Conservation (phyloP, 35 echinoderm and acorn worm species). For the Chiridota heheva region DNA sequence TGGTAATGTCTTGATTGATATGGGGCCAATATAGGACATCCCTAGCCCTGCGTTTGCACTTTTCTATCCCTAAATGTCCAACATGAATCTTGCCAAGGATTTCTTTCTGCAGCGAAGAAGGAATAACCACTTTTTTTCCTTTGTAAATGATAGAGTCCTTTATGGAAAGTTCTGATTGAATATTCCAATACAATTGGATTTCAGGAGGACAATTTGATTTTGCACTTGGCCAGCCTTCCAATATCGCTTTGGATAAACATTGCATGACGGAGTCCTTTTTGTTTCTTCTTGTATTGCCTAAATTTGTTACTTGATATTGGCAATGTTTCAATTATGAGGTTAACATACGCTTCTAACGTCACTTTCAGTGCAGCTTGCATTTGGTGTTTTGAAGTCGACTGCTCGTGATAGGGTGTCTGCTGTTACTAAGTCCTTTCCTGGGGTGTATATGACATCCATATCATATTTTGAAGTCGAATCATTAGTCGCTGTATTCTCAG, state of each 20-base stretch:
- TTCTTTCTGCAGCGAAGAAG: not conserved
- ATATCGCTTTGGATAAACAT: slow-evolving; percentile 2
- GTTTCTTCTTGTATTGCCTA: slow-evolving; percentile 28
- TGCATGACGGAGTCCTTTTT: slow-evolving; percentile 17
- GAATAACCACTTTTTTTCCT: slow-evolving; percentile 11
- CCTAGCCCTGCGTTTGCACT: slow-evolving; percentile 18
- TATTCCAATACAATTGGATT: slow-evolving; percentile 41
- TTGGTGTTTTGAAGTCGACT: not conserved
- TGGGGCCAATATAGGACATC: slow-evolving; percentile 22
- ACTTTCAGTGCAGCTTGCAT: slow-evolving; percentile 8
- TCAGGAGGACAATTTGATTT: not conserved
- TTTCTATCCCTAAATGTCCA: slow-evolving; percentile 15
- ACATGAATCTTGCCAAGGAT: slow-evolving; percentile 37
- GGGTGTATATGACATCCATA: slow-evolving; percentile 35
- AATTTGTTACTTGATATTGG: slow-evolving; percentile 27
- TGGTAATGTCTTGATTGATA: slow-evolving; percentile 32
- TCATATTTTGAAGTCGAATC: slow-evolving; percentile 63
- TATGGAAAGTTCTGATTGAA: slow-evolving; percentile 42
- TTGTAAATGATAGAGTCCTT: slow-evolving; percentile 53
- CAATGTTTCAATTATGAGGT: slow-evolving; percentile 25
- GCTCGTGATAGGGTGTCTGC: slow-evolving; percentile 38
- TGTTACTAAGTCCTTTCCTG: slow-evolving; percentile 25
- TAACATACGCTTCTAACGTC: slow-evolving; percentile 52
- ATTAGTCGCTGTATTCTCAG: slow-evolving; percentile 45
- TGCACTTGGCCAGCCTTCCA: slow-evolving; percentile 45